Conservation (phyloP, 2,888 invertebrate genomes). For the Phaonia tiefii region DNA sequence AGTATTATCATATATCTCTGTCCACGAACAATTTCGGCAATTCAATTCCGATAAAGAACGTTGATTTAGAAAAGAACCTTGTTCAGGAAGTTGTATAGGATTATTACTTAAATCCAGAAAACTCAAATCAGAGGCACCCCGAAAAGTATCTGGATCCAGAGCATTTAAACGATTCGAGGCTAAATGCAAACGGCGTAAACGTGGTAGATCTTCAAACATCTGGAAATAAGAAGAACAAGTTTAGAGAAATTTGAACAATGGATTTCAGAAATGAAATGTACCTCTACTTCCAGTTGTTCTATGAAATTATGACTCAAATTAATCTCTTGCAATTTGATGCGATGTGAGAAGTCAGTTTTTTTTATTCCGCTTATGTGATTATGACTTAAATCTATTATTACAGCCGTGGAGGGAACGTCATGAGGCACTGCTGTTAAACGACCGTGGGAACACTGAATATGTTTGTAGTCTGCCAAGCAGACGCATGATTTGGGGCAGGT, state of each 20-base stretch:
- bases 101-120: constrained; percentile 79
- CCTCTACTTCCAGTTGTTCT: constrained; percentile 74
- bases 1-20: constrained; percentile 76
- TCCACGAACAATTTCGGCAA: constrained; percentile 79
- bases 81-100: constrained; percentile 74
- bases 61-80: constrained; percentile 76
- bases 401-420: constrained; percentile 76
- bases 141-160: constrained; percentile 78
- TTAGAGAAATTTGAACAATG: not conserved
- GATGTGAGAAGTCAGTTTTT: constrained; percentile 75
- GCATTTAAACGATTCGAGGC: constrained; percentile 77
- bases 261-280: constrained; percentile 55
- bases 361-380: constrained; percentile 76
- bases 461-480: constrained; percentile 76
- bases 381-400: constrained; percentile 78
- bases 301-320: constrained; percentile 76
- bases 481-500: constrained; percentile 77
- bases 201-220: constrained; percentile 75
- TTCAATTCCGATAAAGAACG: constrained; percentile 76
- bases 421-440: constrained; percentile 82
- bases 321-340: constrained; percentile 75
- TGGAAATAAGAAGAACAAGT: constrained; percentile 65
- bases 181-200: constrained; percentile 77
- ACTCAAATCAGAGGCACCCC: constrained; percentile 74
- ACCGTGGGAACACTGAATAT: constrained; percentile 81